Evolutionary conservation across 1,140 invertebrate genomes (phyloP), one percentile per base, ranked within the genome.

Genomic region (Papilio polytes): DNA sequence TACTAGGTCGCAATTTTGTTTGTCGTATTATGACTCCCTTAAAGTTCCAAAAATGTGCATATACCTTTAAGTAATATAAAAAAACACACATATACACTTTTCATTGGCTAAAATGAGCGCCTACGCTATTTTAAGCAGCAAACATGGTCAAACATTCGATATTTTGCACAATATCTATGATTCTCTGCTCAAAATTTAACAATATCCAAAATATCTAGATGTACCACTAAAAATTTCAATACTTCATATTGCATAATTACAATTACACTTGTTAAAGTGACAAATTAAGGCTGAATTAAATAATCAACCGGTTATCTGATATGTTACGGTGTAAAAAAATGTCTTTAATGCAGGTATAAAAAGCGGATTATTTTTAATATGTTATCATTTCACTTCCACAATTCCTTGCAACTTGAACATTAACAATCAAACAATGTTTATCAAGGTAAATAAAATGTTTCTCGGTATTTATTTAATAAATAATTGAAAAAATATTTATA

Each of bases 341-440:
- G 63, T 70, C 6, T 31, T 70, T 31, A 18, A 0, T 36, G 0
- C 63, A 31, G 18, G 26, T 70, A 70, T 70, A 70, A 70, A 70
- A 70, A 36, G 63, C 63, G 26, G 13, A 70, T 70, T 70, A 70
- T 36, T 70, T 31, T 70, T 12, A 36, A 70, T 70, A 70, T 15
- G 26, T 70, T 70, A 70, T 70, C 63, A 70, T 70, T 70, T 31
- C 22, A 31, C 12, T 70, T 13, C 12, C 4, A 31, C 3, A 31
- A 12, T 70, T 70, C 22, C 63, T 31, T 31, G 63, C 22, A 48
- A 53, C 46, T 51, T 31, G 10, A 53, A 51, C 44, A 76, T 51
- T 76, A 74, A 74, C 73, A 74, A n/a, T 9, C 51, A 51, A 48
- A 76, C 8, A 76, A 76, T 76, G 74, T 76, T 53, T 18, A 44